phyloP scores from a whole-genome alignment of 2,797 vertebrate species.

The Malurus splendens region DNA sequence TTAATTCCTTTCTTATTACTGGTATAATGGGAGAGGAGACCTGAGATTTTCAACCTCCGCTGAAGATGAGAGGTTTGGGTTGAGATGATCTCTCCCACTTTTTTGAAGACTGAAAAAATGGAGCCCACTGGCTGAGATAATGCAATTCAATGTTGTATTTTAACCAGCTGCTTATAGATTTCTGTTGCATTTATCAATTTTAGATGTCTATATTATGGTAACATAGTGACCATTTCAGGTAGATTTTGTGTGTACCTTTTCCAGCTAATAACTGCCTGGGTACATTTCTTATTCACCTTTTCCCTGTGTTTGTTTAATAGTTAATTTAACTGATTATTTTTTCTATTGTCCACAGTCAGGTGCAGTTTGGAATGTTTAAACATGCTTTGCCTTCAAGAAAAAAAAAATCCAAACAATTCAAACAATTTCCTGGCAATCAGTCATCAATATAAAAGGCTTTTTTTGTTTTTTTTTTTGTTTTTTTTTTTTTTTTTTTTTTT shows the following conservation, averaged over 20 bases:
- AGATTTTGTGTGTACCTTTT: neutral
- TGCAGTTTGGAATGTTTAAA: neutral
- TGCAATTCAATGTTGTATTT: neutral
- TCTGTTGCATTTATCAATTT: neutral
- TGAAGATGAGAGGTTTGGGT: neutral
- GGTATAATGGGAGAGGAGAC: neutral
- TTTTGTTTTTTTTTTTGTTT: conserved; percentile 17
- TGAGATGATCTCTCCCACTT: neutral
- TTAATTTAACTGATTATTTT: neutral
- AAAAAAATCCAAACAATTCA: neutral
- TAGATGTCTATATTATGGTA: neutral
- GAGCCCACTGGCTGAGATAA: neutral
- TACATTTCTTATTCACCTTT: neutral
- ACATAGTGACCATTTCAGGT: neutral
- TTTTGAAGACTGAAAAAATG: neutral
- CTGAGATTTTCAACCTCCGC: neutral
- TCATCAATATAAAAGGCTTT: neutral
- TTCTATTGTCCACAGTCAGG: neutral
- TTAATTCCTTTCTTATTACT: neutral
- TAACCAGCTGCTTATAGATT: neutral
- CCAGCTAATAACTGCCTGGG: neutral
- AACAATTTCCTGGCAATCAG: conserved; percentile 31
- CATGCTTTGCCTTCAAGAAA: neutral
- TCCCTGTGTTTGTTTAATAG: neutral
- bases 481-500: neutral